Conservation (phyloP, 2,113 vertebrate species). For the Lasiurus cinereus region DNA sequence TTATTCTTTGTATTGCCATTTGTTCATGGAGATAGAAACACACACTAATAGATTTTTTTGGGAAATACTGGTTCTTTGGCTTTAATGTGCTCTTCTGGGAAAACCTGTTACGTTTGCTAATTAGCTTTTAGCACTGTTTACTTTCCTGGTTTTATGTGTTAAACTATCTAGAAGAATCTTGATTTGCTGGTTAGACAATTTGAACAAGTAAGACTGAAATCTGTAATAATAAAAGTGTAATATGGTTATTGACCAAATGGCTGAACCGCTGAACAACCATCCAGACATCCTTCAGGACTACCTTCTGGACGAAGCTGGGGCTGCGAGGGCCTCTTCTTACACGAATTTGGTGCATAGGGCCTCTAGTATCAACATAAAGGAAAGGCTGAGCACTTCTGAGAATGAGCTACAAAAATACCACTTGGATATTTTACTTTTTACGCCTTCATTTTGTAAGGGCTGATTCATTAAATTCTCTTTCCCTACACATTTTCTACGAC, state of each 20-base stretch:
- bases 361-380: not conserved
- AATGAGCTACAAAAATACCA: not conserved
- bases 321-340: too few relatives aligned
- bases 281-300: too few relatives aligned
- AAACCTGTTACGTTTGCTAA: not conserved
- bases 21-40: not conserved
- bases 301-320: too few relatives aligned
- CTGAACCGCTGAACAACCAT: too few relatives aligned
- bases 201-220: slow-evolving; percentile 25
- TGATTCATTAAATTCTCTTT: slow-evolving; percentile 18
- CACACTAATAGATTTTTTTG: not conserved
- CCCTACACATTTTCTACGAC: not conserved
- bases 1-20: not conserved
- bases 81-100: slow-evolving; percentile 4
- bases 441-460: slow-evolving; percentile 22
- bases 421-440: slow-evolving; percentile 47
- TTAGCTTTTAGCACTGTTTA: not conserved
- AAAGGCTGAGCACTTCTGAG: not conserved
- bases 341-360: too few relatives aligned
- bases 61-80: not conserved
- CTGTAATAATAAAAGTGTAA: too few relatives aligned
- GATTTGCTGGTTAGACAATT: not conserved
- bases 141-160: slow-evolving; percentile 15
- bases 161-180: slow-evolving; percentile 10
- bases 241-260: too few relatives aligned